Evolutionary conservation across 2,113 vertebrate species (phyloP), one percentile per base, ranked within the genome.

Genomic region (Cyanoderma ruficeps): DNA sequence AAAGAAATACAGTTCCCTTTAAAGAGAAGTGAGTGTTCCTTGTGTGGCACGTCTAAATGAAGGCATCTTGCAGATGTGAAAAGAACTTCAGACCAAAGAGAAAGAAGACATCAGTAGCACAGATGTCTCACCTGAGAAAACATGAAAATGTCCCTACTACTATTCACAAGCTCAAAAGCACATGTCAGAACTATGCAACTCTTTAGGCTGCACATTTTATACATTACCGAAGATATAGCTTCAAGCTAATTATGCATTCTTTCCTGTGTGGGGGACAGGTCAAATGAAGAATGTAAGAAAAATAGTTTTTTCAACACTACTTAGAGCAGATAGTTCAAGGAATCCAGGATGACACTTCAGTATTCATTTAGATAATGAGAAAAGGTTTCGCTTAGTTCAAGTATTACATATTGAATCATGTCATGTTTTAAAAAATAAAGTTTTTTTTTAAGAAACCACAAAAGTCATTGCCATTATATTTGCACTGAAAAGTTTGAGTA

Each of bases 81-180:
- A 76, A 39, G 10, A 63, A 22, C 35, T 81, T 81, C 21, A 49
- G 24, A 70, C 1, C 0, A 4, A 74, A 41, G 31, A 67, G 46
- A 78, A 87, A 60, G 21, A 72, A 52, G n/a, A 49, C 24, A 57
- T 19, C 20, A 49, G 9, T 9, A 39, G 5, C 7, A 44, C 5
- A 30, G 35, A 35, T 42, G 7, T n/a, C 39, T 46, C 44, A 59
- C 9, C 20, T 50, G 30, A 80, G 30, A 67, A 83, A 86, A 55
- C 10, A 50, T 0, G 0, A 35, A 55, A 42, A 35, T 31, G 4
- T 41, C 23, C n/a, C 25, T 31, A 9, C 19, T 47, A 13, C 4
- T 41, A 64, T 39, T 72, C 39, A 63, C 5, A 46, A n/a, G 11
- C 10, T 75, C 63, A 78, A 42, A 61, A 41, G 10, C 8, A 83